Percentiles rank a stretch among this genome's conserved stretches.
Conservation (phyloP, 2,888 invertebrate species). For the Clunio marinus region DNA sequence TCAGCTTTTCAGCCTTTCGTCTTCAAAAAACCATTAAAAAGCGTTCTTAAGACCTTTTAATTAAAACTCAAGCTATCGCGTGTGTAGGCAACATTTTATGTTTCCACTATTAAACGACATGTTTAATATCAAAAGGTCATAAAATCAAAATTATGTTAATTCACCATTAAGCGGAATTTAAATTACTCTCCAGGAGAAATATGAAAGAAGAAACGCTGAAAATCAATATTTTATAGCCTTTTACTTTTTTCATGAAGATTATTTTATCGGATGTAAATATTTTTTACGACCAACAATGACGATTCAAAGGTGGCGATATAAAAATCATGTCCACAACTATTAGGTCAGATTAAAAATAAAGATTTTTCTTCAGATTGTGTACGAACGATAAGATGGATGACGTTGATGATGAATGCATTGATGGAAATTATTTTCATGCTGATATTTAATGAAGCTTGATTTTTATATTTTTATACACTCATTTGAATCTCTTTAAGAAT, state of each 20-base stretch:
- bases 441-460: too few relatives aligned
- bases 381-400: too few relatives aligned
- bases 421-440: too few relatives aligned
- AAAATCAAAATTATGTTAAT: constrained; percentile 23
- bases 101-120: constrained; percentile 27
- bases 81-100: neutral
- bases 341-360: neutral
- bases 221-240: constrained; percentile 22
- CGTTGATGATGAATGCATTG: too few relatives aligned
- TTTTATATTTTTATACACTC: too few relatives aligned
- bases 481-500: too few relatives aligned
- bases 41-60: neutral
- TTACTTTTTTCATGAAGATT: neutral
- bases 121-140: constrained; percentile 27
- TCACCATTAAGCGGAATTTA: neutral
- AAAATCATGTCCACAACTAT: constrained; percentile 27
- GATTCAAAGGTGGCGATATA: constrained; percentile 18
- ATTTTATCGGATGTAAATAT: constrained; percentile 24
- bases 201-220: neutral
- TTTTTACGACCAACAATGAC: constrained; percentile 4
- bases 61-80: too few relatives aligned
- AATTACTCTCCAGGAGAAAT: neutral
- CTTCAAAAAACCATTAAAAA: neutral
- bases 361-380: neutral
- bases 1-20: neutral